Evolutionary conservation across 2,797 vertebrate genomes (phyloP).

Genomic region (Microctenopoma steveboyesi): DNA sequence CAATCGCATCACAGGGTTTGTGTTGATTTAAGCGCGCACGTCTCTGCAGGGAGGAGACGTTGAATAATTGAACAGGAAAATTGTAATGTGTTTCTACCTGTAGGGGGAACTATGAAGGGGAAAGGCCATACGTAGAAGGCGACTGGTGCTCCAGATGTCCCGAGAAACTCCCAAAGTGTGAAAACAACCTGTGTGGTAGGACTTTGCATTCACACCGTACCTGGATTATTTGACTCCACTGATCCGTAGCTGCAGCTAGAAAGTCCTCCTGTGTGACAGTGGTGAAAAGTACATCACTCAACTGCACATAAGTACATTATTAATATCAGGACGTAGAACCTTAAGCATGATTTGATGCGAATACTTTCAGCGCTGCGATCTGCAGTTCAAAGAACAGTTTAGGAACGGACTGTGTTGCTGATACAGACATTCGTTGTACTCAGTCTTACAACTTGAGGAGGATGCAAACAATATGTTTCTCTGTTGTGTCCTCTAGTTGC

Average conservation of each 20-base stretch:
- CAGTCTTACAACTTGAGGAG: too few relatives aligned
- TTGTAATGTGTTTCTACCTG: not conserved
- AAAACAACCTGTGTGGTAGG: constrained; percentile 78
- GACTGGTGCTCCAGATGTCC: constrained; percentile 75
- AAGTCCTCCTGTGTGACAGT: too few relatives aligned
- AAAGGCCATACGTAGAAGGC: constrained; percentile 68
- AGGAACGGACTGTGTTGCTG: too few relatives aligned
- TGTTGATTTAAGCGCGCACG: not conserved
- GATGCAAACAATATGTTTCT: not conserved
- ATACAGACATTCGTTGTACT: too few relatives aligned
- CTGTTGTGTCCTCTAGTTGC: not conserved
- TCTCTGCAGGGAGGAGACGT: not conserved
- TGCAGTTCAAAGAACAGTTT: too few relatives aligned
- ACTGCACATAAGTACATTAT: too few relatives aligned
- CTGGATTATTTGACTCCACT: too few relatives aligned
- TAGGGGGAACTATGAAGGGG: constrained; percentile 72
- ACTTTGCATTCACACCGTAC: not conserved
- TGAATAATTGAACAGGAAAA: not conserved
- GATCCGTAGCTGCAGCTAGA: too few relatives aligned
- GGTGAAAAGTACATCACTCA: too few relatives aligned
- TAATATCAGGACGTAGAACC: too few relatives aligned
- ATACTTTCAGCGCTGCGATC: too few relatives aligned
- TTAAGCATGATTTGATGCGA: too few relatives aligned
- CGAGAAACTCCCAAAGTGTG: constrained; percentile 64
- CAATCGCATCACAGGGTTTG: not conserved